These are phyloP conservation scores for Ethmia dodecea DNA, from an alignment of 2,888 invertebrate genomes.

Conservation along the genomic window DNA sequence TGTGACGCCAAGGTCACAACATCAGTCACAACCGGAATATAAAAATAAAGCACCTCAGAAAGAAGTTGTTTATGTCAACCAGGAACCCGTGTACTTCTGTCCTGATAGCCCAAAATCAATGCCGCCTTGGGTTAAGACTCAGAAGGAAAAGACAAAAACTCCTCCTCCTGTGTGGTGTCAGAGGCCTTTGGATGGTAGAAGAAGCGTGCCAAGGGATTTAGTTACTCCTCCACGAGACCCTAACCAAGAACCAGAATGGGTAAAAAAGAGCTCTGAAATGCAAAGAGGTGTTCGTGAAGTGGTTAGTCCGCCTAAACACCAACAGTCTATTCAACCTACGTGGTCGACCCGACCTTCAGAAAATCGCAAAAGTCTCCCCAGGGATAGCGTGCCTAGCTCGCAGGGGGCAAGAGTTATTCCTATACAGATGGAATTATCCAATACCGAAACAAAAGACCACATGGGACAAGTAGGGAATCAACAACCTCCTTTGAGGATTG, in stretches of 20 bases:
- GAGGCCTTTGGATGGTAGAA: constrained; percentile 55
- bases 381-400: constrained; percentile 43
- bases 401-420: constrained; percentile 78
- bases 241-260: constrained; percentile 66
- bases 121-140: constrained; percentile 67
- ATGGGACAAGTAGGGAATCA: constrained; percentile 41
- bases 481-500: constrained; percentile 63
- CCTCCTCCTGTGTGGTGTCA: constrained; percentile 70
- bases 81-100: constrained; percentile 65
- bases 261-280: constrained; percentile 61
- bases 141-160: constrained; percentile 70
- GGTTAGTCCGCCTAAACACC: constrained; percentile 62
- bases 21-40: constrained; percentile 41
- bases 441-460: constrained; percentile 49
- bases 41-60: constrained; percentile 48
- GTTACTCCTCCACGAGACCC: constrained; percentile 59
- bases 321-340: constrained; percentile 55
- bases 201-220: constrained; percentile 54
- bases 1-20: constrained; percentile 56
- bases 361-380: constrained; percentile 62
- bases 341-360: constrained; percentile 70
- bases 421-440: constrained; percentile 80
- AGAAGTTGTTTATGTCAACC: constrained; percentile 64
- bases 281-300: constrained; percentile 57
- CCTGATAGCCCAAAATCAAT: constrained; percentile 66